Evolutionary conservation across 2,888 invertebrate species (phyloP).

Genomic region (Trachelus tabidus): DNA sequence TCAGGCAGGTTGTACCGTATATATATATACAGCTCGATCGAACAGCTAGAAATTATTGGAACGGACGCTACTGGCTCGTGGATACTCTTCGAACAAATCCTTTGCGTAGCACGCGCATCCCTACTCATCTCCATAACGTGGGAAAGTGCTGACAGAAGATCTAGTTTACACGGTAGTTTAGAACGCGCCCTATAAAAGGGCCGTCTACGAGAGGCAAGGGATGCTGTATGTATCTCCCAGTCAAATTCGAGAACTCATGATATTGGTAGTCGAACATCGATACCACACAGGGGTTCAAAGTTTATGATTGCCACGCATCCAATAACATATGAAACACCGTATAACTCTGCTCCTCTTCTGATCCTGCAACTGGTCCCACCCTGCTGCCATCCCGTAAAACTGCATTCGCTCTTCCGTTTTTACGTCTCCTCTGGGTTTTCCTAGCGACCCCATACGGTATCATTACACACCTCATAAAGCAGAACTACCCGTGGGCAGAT

Average conservation of each 20-base stretch:
- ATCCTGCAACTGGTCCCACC: background rate
- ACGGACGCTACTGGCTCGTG: background rate
- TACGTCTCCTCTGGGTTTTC: slow-evolving; percentile 63
- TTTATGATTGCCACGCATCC: slow-evolving; percentile 53
- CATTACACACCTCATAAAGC: slow-evolving; percentile 57
- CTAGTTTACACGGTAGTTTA: slow-evolving; percentile 43
- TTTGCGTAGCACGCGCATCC: background rate
- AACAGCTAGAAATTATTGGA: background rate
- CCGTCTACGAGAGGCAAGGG: background rate
- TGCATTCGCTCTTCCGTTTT: slow-evolving; percentile 54
- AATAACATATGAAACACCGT: slow-evolving; percentile 29
- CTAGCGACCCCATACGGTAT: slow-evolving; percentile 21
- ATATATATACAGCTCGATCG: background rate
- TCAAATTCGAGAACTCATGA: background rate
- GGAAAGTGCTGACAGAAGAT: slow-evolving; percentile 44
- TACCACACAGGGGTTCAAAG: slow-evolving; percentile 27
- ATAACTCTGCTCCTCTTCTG: background rate
- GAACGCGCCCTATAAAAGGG: slow-evolving; percentile 17
- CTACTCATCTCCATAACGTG: background rate
- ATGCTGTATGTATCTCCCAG: background rate
- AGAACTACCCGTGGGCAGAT: slow-evolving; percentile 28
- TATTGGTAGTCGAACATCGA: background rate
- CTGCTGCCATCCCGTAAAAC: slow-evolving; percentile 40
- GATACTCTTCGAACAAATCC: background rate
- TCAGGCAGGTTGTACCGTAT: background rate